A percentile compares a stretch with the other conserved stretches of the same genome.
phyloP scores from a whole-genome alignment of 1,140 invertebrate genomes.

The Portunus trituberculatus region DNA sequence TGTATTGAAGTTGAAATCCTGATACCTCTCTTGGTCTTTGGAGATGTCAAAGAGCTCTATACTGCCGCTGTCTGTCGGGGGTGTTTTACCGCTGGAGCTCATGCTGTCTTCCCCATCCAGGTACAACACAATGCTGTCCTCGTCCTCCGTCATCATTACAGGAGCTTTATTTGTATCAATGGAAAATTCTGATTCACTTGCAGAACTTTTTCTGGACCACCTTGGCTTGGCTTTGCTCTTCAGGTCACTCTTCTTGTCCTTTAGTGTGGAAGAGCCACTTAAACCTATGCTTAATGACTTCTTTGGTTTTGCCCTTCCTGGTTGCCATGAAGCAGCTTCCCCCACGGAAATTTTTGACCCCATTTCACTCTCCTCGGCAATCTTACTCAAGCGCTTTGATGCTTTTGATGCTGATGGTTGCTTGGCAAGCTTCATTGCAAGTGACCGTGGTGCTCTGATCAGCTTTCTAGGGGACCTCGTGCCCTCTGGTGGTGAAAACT shows the following conservation, averaged over 20 bases:
- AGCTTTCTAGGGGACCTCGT: not conserved
- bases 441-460: not conserved
- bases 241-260: not conserved
- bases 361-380: constrained; percentile 55
- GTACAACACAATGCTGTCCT: constrained; percentile 58
- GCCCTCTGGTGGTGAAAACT: constrained; percentile 55
- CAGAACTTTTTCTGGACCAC: not conserved
- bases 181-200: not conserved
- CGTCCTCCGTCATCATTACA: constrained; percentile 40
- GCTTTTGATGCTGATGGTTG: not conserved
- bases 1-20: not conserved
- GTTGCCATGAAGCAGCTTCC: not conserved
- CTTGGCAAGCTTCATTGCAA: not conserved
- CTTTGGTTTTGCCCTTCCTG: not conserved
- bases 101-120: constrained; percentile 57
- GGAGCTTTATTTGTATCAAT: not conserved
- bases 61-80: constrained; percentile 34
- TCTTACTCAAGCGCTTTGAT: constrained; percentile 10
- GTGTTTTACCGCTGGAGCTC: constrained; percentile 30
- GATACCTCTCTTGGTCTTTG: not conserved
- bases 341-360: not conserved
- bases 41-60: constrained; percentile 45
- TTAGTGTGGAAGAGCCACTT: not conserved
- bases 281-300: not conserved
- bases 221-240: not conserved